A percentile compares a stretch with the other conserved stretches of the same genome.
Evolutionary conservation across 2,113 vertebrate genomes (phyloP).

Genomic region (Triplophysa tibetana): DNA sequence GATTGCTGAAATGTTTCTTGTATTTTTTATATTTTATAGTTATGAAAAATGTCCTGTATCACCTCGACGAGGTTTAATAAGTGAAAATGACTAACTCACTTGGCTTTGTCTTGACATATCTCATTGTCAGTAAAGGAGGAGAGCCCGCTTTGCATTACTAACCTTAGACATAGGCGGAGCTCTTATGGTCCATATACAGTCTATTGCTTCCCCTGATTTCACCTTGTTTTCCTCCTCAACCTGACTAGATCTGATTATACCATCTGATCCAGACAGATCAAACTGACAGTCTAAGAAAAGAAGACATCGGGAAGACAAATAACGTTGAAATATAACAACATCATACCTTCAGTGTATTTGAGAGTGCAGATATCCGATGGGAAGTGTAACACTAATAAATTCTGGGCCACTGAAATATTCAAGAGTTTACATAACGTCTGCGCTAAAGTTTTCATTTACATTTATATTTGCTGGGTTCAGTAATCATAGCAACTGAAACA

Average conservation of each 20-base stretch:
- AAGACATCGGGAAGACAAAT: neutral
- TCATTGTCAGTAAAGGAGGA: neutral
- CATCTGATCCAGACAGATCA: conserved; percentile 87
- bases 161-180: conserved; percentile 90
- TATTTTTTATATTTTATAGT: too few species aligned
- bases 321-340: neutral
- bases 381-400: conserved; percentile 2
- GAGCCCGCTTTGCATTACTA: neutral
- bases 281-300: conserved; percentile 86
- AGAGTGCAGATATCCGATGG: conserved; percentile 1
- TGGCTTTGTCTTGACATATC: neutral
- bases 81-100: too few species aligned
- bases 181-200: conserved; percentile 95
- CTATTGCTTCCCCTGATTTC: conserved; percentile 87
- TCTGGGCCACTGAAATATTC: conserved; percentile 22
- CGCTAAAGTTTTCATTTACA: conserved; percentile 14
- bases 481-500: conserved; percentile 4
- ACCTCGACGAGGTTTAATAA: too few species aligned
- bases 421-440: conserved; percentile 16
- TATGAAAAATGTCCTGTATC: too few species aligned
- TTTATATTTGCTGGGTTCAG: conserved; percentile 22
- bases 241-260: conserved; percentile 90
- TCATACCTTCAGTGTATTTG: neutral
- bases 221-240: conserved; percentile 93
- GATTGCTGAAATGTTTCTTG: too few species aligned